phyloP scores from a whole-genome alignment of 2,113 vertebrate genomes.

The Crypturellus undulatus region DNA sequence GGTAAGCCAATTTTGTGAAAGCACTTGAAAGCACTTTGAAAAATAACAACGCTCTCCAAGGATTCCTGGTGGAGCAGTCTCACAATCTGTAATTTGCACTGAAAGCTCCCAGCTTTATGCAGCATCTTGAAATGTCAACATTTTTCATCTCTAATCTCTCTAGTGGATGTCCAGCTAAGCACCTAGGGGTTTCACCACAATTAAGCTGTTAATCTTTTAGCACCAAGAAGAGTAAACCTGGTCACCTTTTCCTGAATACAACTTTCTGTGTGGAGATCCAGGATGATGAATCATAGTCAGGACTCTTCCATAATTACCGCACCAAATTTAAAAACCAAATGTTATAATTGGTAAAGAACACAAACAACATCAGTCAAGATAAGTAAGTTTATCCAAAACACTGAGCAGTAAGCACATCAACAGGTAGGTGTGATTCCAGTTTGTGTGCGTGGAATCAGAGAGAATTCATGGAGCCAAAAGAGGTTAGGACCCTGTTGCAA shows the following conservation, averaged over 20 bases:
- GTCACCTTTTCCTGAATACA: not conserved
- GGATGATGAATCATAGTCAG: not conserved
- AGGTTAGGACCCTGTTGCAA: not conserved
- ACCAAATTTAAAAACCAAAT: not conserved
- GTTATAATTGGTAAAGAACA: not conserved
- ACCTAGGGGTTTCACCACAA: not conserved
- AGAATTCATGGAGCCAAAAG: not conserved
- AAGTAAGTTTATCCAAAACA: not conserved
- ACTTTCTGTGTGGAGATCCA: not conserved
- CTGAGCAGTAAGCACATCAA: not conserved
- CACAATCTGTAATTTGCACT: constrained; percentile 10
- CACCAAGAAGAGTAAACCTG: not conserved
- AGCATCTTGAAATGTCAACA: constrained; percentile 28
- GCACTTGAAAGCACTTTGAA: constrained; percentile 34
- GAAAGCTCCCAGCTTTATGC: not conserved
- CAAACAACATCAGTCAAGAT: not conserved
- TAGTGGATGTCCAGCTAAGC: not conserved
- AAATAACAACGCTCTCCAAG: constrained; percentile 35
- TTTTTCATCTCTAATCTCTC: constrained; percentile 14
- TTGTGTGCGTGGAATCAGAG: not conserved
- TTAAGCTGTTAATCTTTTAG: constrained; percentile 25
- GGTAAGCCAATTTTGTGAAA: constrained; percentile 1
- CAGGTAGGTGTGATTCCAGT: not conserved
- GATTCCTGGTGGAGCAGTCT: constrained; percentile 43
- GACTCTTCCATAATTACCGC: not conserved